Base-by-base conservation (phyloP, 2,888 invertebrate species). In the Isotomurus palustris region DNA sequence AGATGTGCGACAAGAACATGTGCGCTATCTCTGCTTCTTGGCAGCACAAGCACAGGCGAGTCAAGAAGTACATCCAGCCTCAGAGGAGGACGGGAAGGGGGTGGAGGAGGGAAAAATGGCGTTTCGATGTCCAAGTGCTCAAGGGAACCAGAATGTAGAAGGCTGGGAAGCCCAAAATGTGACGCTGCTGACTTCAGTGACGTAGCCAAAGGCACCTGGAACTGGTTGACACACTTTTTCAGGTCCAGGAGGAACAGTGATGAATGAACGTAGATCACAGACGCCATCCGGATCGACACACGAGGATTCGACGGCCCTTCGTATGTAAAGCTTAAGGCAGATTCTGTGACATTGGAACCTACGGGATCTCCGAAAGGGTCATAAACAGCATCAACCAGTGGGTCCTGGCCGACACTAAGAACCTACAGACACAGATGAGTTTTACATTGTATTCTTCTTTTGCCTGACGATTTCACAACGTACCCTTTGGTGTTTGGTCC, bases 261-360 rank as follows among this genome's bases (percentile, higher is more conserved):
- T 51, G 91, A 91, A 77, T 96, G 95, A 3, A 90, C 90, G 78
- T 94, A 95, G 83, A 91, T 91, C 56, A 95, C 87, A 35, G 91
- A 89, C 1, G 91, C 92, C 83, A 93, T 88, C 72, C 85, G 80
- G 66, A 86, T 29, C 3, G 52, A 53, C 10, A 70, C 52, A 5
- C 35, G 40, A 6, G 69, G 68, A 25, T 21, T 17, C 4, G 54
- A 56, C 3, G 27, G 36, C 21, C 53, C 60, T 50, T 66, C 66
- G 49, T 60, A 69, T 1, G 32, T 45, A 43, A 70, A 68, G 3
- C 62, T 66, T 1, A 70, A 45, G 3, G 69, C 69, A 17, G 67
- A 58, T n/a, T 60, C 63, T 32, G 50, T 53, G 2, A 38, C 43
- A 38, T 27, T 51, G 29, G 57, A 40, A n/a, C n/a, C n/a, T n/a